Conservation (phyloP, 1,140 invertebrate species). For the Metopolophium dirhodum region DNA sequence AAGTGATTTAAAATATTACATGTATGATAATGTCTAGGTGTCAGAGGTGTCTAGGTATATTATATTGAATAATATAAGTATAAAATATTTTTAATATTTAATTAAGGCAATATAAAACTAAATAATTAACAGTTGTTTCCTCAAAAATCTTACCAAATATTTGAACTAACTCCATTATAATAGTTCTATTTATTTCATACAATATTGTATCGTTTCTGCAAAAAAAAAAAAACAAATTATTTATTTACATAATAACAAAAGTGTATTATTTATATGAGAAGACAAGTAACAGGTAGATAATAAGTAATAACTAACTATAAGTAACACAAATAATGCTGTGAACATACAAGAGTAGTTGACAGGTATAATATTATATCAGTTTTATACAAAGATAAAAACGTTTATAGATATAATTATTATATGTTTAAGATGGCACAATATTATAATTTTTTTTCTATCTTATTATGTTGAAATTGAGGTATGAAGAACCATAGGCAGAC, state of each 20-base stretch:
- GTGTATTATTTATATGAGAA: not conserved
- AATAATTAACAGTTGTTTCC: not conserved
- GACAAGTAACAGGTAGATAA: not conserved
- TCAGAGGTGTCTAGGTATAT: not conserved
- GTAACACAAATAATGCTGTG: not conserved
- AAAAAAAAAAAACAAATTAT: not conserved
- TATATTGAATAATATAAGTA: not conserved
- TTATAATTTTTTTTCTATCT: too few relatives aligned
- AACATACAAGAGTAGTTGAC: not conserved
- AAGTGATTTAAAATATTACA: too few relatives aligned
- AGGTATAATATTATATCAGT: not conserved
- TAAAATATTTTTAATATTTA: not conserved
- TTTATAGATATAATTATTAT: too few relatives aligned
- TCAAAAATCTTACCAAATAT: conserved; percentile 45
- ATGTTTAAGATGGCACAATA: too few relatives aligned
- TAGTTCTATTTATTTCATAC: not conserved
- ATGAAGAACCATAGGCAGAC: too few relatives aligned
- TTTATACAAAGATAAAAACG: not conserved
- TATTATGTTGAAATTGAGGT: too few relatives aligned
- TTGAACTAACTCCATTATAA: not conserved
- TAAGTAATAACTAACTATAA: not conserved
- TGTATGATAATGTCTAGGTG: too few relatives aligned
- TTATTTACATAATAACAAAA: not conserved
- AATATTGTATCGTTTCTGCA: not conserved
- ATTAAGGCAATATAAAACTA: not conserved